Evolutionary conservation across 2,113 vertebrate genomes (phyloP).

Genomic region (Casuarius casuarius): DNA sequence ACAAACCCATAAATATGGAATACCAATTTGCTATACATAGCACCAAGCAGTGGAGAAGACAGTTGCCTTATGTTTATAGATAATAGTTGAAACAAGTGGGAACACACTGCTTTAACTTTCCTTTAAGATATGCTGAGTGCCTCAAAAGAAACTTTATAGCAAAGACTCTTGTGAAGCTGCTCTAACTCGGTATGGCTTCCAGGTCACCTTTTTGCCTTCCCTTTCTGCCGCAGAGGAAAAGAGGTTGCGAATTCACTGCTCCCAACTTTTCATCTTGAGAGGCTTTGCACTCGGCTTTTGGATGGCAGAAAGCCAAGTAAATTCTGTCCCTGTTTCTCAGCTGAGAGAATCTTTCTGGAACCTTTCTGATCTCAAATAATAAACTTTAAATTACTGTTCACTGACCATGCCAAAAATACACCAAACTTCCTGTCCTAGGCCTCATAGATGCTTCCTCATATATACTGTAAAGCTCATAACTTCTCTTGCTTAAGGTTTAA

Average conservation of each 20-base stretch:
- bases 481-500: not conserved
- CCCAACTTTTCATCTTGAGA: rapidly evolving
- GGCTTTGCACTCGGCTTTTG: rapidly evolving
- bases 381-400: not conserved
- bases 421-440: not conserved
- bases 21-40: not conserved
- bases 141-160: not conserved
- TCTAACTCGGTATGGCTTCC: rapidly evolving
- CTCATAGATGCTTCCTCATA: not conserved
- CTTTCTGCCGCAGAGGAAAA: rapidly evolving
- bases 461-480: not conserved
- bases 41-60: no score
- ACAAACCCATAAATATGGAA: rapidly evolving
- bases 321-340: not conserved
- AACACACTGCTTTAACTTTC: rapidly evolving
- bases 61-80: no score
- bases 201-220: no score
- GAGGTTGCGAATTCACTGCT: not conserved
- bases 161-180: not conserved
- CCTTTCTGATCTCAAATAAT: not conserved
- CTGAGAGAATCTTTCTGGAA: not conserved
- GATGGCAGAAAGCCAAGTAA: not conserved
- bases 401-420: not conserved
- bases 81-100: not conserved
- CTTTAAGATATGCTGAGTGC: rapidly evolving